phyloP scores from a whole-genome alignment of 2,797 vertebrate species.

The Propithecus deckenii region DNA sequence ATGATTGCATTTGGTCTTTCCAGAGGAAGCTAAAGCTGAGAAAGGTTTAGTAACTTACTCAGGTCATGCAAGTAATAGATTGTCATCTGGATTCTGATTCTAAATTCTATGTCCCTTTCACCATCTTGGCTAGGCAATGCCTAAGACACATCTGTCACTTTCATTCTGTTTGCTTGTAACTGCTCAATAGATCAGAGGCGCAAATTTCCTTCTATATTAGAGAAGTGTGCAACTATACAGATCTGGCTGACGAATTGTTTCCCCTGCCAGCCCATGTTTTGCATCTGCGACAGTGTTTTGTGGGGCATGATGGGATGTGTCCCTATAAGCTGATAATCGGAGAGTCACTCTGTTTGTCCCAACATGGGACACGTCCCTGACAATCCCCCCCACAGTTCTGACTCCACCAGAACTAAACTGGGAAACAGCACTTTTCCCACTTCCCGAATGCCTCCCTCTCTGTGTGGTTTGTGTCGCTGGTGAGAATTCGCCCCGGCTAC shows the following conservation, averaged over 20 bases:
- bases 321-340: background rate
- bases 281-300: conserved; percentile 4
- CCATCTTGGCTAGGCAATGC: no score
- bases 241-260: background rate
- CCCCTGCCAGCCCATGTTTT: background rate
- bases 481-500: background rate
- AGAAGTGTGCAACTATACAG: background rate
- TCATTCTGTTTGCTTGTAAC: background rate
- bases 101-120: background rate
- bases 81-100: background rate
- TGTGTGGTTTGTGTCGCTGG: background rate
- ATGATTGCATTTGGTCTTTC: background rate
- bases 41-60: background rate
- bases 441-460: conserved; percentile 44
- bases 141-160: background rate
- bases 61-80: background rate
- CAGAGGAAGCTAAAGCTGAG: background rate
- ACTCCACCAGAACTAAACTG: conserved; percentile 25
- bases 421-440: conserved; percentile 5
- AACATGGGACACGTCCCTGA: conserved; percentile 4
- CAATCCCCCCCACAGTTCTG: background rate
- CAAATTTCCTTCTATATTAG: background rate
- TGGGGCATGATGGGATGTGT: background rate
- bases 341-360: conserved; percentile 37
- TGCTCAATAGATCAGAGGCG: background rate